Evolutionary conservation across 2,888 invertebrate species (phyloP), one percentile per base, ranked within the genome.

Genomic region (Caenorhabditis macrosperma): DNA sequence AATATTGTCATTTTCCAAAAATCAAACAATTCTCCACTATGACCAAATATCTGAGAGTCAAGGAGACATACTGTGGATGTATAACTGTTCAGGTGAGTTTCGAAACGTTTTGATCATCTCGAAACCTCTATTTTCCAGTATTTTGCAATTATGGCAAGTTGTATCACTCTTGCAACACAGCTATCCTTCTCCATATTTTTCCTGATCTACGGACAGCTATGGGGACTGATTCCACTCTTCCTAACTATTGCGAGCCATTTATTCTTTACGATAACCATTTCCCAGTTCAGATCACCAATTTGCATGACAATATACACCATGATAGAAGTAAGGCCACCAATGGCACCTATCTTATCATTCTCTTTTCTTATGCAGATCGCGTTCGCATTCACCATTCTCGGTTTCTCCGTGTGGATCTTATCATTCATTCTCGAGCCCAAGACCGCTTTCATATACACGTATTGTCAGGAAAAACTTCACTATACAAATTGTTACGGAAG

Each of bases 181-280:
- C 28, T 76, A 2, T 33, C 76, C 6, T 76, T 76, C 35, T 68
- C 76, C 15, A 68, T 76, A 76, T 76, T 76, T 57, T 76, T 76
- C 38, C 41, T 76, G 3, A 76, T 76, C 24, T 68, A 76, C 41
- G 76, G 76, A 26, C 26, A 63, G 57, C 24, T 76, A 41, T 76
- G 60, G 76, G 76, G 76, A 1, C 33, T 76, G 3, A 76, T 76
- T 7, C 68, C 76, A 33, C 35, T 76, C 41, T 33, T 24, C 15
- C 2, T 55, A 6, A 76, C 76, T 10, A 68, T 76, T 57, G 41
- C 22, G 12, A 68, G 61, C 38, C 76, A 76, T 41, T 50, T 68
- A 17, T 76, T 68, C 22, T 68, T 76, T 20, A 68, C 68, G 54
- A 30, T 76, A 1, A 68, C 44, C 0, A 61, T 76, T 35, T 41